A percentile compares a stretch with the other conserved stretches of the same genome.
Conservation (phyloP, 2,888 invertebrate genomes). For the Panzeria rudis region DNA sequence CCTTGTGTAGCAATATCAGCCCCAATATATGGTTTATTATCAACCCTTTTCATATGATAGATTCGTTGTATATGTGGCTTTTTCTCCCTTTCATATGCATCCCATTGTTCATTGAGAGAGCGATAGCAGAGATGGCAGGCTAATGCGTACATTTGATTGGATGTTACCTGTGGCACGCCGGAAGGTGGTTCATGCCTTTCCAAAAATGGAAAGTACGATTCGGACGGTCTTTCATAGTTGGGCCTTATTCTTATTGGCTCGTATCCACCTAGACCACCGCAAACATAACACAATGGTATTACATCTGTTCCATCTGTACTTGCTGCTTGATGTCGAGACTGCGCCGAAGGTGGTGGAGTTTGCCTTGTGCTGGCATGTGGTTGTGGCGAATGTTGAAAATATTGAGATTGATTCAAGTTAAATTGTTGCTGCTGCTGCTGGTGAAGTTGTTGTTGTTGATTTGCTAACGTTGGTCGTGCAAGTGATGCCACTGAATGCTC, state of each 20-base stretch:
- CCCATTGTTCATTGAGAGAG: constrained; percentile 95
- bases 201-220: constrained; percentile 96
- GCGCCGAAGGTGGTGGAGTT: constrained; percentile 68
- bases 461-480: constrained; percentile 69
- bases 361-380: constrained; percentile 71
- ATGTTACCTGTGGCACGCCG: constrained; percentile 85
- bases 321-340: constrained; percentile 61
- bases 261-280: constrained; percentile 88
- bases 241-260: constrained; percentile 88
- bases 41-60: constrained; percentile 96
- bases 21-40: constrained; percentile 94
- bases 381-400: constrained; percentile 69
- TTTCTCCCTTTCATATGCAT: constrained; percentile 92
- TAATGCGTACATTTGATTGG: constrained; percentile 85
- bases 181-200: constrained; percentile 94
- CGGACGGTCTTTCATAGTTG: constrained; percentile 88
- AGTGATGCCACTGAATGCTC: constrained; percentile 74
- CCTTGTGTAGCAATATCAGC: constrained; percentile 95
- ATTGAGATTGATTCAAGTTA: constrained; percentile 70
- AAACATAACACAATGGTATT: constrained; percentile 87
- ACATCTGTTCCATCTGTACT: constrained; percentile 74
- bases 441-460: constrained; percentile 68
- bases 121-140: constrained; percentile 94
- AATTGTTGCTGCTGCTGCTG: constrained; percentile 56
- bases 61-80: constrained; percentile 94